Base-by-base conservation (phyloP, 2,113 vertebrate genomes). In the Ellobius talpinus region DNA sequence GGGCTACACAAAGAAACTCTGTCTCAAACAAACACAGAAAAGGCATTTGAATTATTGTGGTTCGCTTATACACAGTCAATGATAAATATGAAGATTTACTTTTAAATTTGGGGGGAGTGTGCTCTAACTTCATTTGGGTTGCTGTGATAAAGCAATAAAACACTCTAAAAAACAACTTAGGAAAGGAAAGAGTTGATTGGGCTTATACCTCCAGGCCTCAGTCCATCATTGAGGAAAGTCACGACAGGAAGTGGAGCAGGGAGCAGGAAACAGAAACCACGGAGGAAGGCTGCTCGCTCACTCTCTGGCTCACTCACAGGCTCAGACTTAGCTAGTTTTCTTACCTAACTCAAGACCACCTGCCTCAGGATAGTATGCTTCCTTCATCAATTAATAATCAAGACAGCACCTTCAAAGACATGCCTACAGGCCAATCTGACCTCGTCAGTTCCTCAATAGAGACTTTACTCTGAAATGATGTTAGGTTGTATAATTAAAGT, bases 21-120 rank as follows among this genome's bases (percentile, higher is more conserved):
- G 70, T 72, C 36, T 72, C 19, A n/a, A 72, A 16, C 12, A 33
- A 36, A 16, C 5, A 36, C 16, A 70, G 5, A 21, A 39, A 72
- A 72, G 36, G 19, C 36, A 39, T 68, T 66, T 33, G 13, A 68
- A 79, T 52, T 79, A 79, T 58, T 23, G 52, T 84, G 81, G 76
- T n/a, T 39, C 63, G 63, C 70, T 90, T 92, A 63, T 65, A 24
- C 33, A 65, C 70, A 79, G 36, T 72, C 47, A n/a, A 24, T n/a
- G 39, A 33, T 78, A 95, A 73, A 65, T 63, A 29, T 81, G 50
- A 70, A 89, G n/a, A 29, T 93, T 96, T 89, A 65, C 68, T 90
- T 76, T 70, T 63, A 13, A 14, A 39, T 82, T 58, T 55, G 39
- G 16, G 31, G 7, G 36, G 23, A 8, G 7, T 14, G 12, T 63